phyloP scores from a whole-genome alignment of 1,140 invertebrate genomes.

The Drosophila repletoides region DNA sequence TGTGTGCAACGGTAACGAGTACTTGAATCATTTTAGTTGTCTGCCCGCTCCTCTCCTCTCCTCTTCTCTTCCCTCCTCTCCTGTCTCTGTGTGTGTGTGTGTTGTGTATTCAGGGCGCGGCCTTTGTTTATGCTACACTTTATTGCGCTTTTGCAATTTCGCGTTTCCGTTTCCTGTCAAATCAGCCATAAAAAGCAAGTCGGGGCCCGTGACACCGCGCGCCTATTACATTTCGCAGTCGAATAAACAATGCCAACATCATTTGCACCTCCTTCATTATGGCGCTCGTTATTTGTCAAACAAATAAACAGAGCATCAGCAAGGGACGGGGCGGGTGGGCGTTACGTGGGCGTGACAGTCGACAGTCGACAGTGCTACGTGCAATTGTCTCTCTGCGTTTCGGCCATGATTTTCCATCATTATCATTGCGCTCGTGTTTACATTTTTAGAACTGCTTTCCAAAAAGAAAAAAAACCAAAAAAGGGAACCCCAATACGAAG shows the following conservation, averaged over 20 bases:
- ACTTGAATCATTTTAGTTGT: slow-evolving; percentile 53
- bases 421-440: slow-evolving; percentile 76
- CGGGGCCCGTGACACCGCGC: slow-evolving; percentile 68
- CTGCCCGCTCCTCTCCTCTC: background rate
- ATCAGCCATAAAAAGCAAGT: slow-evolving; percentile 76
- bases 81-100: background rate
- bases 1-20: slow-evolving; percentile 46
- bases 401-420: slow-evolving; percentile 78
- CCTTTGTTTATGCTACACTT: slow-evolving; percentile 81
- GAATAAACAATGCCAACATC: slow-evolving; percentile 80
- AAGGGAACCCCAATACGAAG: slow-evolving; percentile 14
- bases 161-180: slow-evolving; percentile 79
- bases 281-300: slow-evolving; percentile 78
- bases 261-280: slow-evolving; percentile 80
- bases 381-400: slow-evolving; percentile 68
- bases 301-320: slow-evolving; percentile 62
- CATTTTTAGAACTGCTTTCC: slow-evolving; percentile 51
- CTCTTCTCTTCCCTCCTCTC: background rate
- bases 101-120: slow-evolving; percentile 63
- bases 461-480: too few relatives aligned
- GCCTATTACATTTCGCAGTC: slow-evolving; percentile 80
- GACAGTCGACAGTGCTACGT: slow-evolving; percentile 54
- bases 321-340: background rate
- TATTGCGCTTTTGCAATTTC: slow-evolving; percentile 80
- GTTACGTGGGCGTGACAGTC: slow-evolving; percentile 21